phyloP scores from a whole-genome alignment of 2,113 vertebrate genomes.

The Cervus canadensis region DNA sequence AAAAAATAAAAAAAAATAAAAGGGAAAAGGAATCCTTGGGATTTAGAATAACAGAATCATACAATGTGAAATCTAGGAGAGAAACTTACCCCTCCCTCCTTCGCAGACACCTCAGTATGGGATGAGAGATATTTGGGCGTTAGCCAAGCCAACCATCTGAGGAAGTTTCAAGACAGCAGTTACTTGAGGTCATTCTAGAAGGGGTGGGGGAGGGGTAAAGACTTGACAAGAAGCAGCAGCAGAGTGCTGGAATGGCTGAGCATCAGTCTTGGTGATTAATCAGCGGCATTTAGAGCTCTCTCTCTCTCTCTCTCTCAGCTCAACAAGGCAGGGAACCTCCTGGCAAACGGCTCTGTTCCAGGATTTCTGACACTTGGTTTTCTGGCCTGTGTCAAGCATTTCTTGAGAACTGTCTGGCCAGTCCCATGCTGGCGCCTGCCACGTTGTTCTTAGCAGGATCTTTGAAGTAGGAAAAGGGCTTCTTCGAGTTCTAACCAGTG shows the following conservation, averaged over 20 bases:
- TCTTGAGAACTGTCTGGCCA: conserved; percentile 46
- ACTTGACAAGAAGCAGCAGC: not conserved
- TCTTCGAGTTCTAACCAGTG: not conserved
- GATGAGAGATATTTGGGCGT: not conserved
- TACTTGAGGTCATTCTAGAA: conserved; percentile 24
- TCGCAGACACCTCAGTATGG: not conserved
- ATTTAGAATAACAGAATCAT: conserved; percentile 20
- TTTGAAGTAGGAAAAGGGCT: conserved; percentile 28
- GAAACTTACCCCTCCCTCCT: not conserved
- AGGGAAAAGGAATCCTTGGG: not conserved
- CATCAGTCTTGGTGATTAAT: not conserved
- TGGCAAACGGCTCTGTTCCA: conserved; percentile 12
- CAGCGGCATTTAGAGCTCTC: not conserved
- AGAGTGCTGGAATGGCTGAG: not conserved
- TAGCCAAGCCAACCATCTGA: conserved; percentile 25
- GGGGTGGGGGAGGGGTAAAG: not conserved
- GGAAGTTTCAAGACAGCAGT: not conserved
- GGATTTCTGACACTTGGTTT: conserved; percentile 42
- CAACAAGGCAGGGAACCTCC: not conserved
- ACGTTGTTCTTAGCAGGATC: conserved; percentile 21
- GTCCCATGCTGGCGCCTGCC: not conserved
- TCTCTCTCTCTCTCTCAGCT: not conserved
- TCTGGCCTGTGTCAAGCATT: conserved; percentile 40
- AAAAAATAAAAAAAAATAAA: not conserved
- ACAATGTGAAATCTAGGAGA: not conserved